Base-by-base conservation (phyloP, 2,113 vertebrate species). In the Solea senegalensis region DNA sequence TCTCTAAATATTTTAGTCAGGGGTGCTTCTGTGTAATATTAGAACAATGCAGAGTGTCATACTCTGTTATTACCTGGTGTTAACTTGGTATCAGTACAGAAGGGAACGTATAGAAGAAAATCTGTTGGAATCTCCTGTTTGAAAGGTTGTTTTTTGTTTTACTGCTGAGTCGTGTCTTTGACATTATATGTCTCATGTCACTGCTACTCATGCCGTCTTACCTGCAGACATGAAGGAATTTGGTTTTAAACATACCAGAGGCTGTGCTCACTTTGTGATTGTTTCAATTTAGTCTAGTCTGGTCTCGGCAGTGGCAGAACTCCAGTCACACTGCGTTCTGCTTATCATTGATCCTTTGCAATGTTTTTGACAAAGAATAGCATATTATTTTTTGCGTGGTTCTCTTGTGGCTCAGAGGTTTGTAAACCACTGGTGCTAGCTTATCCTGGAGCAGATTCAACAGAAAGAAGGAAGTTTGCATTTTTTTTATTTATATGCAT, bases 401-500 rank as follows among this genome's bases (percentile, higher is more conserved):
- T 34, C 34, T 34, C n/a, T 28, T 49, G 53, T 64, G 62, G 13
- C 60, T 45, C 28, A 7, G 28, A 27, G 69, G 53, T 80, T 72
- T 44, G 46, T 53, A 56, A 78, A 74, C 12, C 2, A 4, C 41
- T 48, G 34, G 15, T 74, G 50, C 53, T 41, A 78, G 43, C 61
- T 41, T 9, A 50, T 21, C 21, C 21, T 21, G 34, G 34, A 34
- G 34, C 12, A 2, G 8, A 8, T 44, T 44, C 8, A 74, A 75
- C 53, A 69, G 16, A 63, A 16, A 63, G 45, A 62, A 46, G 59
- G 67, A 84, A 58, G 73, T 80, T 82, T 46, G 39, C 27, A 7
- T 48, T 46, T 9, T 51, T 59, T 54, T 60, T 34, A 21, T 21
- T 21, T 21, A 21, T 16, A 7, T 40, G 16, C 0, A 15, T 49